phyloP scores from a whole-genome alignment of 2,113 vertebrate species.

The Neotragus pygmaeus region DNA sequence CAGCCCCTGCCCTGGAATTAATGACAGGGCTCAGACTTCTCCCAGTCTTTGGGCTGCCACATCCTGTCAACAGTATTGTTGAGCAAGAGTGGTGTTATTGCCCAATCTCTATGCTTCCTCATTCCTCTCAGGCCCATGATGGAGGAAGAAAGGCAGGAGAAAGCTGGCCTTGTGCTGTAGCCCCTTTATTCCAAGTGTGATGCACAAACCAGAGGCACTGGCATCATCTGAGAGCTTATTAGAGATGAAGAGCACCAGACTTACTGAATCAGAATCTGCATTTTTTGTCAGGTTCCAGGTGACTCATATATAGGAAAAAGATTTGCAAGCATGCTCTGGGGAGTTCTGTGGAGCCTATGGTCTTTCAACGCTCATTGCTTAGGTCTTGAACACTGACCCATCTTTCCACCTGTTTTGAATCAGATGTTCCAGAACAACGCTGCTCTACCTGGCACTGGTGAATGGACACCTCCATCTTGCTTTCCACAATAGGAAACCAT shows the following conservation, averaged over 20 bases:
- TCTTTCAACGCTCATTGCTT: not conserved
- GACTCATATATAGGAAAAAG: not conserved
- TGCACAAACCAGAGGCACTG: not conserved
- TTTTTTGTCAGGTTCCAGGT: not conserved
- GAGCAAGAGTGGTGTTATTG: not conserved
- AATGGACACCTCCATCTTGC: not conserved
- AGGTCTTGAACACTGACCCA: not conserved
- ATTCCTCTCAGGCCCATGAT: not conserved
- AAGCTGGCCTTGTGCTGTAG: not conserved
- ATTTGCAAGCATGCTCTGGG: not conserved
- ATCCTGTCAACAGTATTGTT: not conserved
- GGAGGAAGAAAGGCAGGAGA: not conserved
- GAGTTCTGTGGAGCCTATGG: not conserved
- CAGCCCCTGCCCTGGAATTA: not conserved
- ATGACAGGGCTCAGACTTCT: not conserved
- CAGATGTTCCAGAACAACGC: not conserved
- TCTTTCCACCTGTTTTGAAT: conserved; percentile 21
- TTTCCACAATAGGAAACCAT: not conserved
- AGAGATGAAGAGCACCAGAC: not conserved
- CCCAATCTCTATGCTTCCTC: not conserved
- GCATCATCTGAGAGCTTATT: not conserved
- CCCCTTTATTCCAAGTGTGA: not conserved
- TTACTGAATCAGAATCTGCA: not conserved
- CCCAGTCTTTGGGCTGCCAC: not conserved
- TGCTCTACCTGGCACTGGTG: not conserved